Percentiles rank a stretch among this genome's conserved stretches.
Conservation (phyloP, 1,140 invertebrate genomes). For the Aphaenogaster floridana region DNA sequence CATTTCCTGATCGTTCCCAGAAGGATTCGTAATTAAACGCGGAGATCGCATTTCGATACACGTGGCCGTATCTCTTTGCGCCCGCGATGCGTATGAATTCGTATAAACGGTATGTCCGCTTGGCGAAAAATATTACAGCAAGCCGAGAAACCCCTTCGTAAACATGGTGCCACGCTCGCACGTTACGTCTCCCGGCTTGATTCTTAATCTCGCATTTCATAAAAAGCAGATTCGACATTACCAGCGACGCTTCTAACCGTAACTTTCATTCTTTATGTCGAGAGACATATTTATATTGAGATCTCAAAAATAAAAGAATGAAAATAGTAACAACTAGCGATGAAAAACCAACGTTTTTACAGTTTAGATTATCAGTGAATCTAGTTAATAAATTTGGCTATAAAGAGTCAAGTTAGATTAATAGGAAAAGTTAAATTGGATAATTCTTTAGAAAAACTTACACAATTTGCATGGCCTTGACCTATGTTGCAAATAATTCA, state of each 20-base stretch:
- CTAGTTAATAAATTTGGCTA: not conserved
- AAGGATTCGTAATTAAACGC: conserved; percentile 79
- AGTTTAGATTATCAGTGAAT: not conserved
- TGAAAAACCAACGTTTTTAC: not conserved
- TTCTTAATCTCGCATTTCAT: conserved; percentile 56
- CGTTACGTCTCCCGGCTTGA: conserved; percentile 10
- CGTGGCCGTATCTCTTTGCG: conserved; percentile 70
- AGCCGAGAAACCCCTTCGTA: conserved; percentile 57
- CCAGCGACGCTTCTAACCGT: not conserved
- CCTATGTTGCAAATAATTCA: too few relatives aligned
- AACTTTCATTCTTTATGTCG: not conserved
- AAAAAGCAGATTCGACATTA: not conserved
- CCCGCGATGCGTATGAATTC: conserved; percentile 63
- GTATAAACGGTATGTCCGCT: conserved; percentile 42
- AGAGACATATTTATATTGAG: not conserved
- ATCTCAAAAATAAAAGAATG: not conserved
- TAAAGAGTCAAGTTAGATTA: not conserved
- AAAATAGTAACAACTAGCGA: not conserved
- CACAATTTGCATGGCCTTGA: too few relatives aligned
- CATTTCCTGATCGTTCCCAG: conserved; percentile 76
- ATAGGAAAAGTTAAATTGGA: not conserved
- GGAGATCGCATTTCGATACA: conserved; percentile 77
- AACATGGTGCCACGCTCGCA: conserved; percentile 48
- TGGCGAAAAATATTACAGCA: conserved; percentile 66
- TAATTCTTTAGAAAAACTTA: too few relatives aligned